Evolutionary conservation across 2,113 vertebrate species (phyloP).

Genomic region (Neolamprologus caudopunctatus): DNA sequence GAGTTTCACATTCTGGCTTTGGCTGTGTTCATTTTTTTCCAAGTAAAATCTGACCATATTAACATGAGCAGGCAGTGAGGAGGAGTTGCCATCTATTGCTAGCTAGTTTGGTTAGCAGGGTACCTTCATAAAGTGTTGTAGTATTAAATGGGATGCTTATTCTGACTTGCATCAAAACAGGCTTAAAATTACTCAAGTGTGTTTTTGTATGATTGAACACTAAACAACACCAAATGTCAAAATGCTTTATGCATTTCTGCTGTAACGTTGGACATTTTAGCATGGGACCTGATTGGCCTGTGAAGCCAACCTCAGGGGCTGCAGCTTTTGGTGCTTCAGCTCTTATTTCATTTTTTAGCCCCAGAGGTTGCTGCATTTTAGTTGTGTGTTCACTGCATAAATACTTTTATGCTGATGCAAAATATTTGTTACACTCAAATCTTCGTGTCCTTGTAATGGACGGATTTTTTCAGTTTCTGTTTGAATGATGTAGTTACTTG

Average conservation of each 20-base stretch:
- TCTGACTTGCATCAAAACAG: background rate
- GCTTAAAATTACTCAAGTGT: background rate
- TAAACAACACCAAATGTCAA: background rate
- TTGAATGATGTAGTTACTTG: background rate
- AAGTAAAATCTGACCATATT: background rate
- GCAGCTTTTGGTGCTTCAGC: background rate
- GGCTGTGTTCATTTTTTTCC: fast-evolving
- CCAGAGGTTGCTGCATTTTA: background rate
- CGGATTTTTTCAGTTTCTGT: background rate
- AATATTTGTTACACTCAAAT: background rate
- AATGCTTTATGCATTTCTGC: background rate
- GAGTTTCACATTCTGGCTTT: background rate
- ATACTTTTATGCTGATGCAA: background rate
- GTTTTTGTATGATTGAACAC: background rate
- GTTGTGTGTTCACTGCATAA: background rate
- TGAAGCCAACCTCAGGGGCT: background rate
- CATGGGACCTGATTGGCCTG: background rate
- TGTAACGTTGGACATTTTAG: background rate
- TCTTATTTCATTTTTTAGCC: background rate
- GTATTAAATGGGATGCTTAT: background rate
- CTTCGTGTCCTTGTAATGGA: background rate
- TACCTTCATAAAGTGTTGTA: background rate
- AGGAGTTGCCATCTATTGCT: background rate
- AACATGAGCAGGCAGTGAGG: background rate
- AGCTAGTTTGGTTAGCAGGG: background rate